phyloP scores from a whole-genome alignment of 35 echinoderm and acorn worm species.

The Holothuria glaberrima region DNA sequence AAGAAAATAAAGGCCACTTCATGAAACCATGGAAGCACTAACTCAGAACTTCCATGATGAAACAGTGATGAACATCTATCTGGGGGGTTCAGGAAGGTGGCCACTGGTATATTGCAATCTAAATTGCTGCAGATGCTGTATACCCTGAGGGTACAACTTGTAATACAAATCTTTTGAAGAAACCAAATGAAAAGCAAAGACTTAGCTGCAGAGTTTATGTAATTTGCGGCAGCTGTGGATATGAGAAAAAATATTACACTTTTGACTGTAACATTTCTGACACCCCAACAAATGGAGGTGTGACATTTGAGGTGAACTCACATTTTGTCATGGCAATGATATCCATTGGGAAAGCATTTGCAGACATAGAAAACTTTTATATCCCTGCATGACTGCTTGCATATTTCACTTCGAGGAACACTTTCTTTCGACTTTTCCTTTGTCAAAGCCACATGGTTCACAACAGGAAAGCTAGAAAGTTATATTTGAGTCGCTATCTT shows the following conservation, averaged over 20 bases:
- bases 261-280: neutral
- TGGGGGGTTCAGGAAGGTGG: neutral
- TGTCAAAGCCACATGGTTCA: too few species aligned
- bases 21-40: neutral
- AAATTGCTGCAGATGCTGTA: neutral
- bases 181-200: slow-evolving; percentile 12
- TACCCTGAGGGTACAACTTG: neutral
- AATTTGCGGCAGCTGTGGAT: neutral
- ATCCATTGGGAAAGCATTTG: neutral
- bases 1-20: neutral
- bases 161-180: neutral
- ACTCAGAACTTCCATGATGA: too few species aligned
- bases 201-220: neutral
- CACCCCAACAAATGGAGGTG: neutral
- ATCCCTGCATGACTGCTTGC: too few species aligned
- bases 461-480: too few species aligned
- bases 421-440: too few species aligned
- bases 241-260: slow-evolving; percentile 2
- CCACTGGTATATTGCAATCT: neutral
- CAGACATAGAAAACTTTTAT: neutral
- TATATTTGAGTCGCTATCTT: too few species aligned
- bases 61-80: neutral
- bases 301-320: neutral
- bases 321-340: neutral
- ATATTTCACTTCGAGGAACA: too few species aligned